Evolutionary conservation across 2,113 vertebrate genomes (phyloP).

Genomic region (Castor canadensis): DNA sequence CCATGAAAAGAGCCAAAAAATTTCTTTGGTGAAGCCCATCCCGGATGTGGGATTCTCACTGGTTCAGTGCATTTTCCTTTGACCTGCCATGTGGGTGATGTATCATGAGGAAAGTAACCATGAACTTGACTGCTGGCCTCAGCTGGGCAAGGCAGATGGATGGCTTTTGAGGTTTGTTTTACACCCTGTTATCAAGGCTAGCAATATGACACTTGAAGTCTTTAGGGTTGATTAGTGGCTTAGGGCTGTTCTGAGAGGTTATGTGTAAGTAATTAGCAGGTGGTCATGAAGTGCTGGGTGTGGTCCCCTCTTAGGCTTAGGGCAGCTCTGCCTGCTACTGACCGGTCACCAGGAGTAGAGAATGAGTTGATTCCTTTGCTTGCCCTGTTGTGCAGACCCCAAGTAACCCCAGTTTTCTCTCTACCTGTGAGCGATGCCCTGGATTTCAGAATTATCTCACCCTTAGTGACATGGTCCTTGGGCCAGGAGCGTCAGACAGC

Average conservation of each 20-base stretch:
- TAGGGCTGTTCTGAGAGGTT: slow-evolving; percentile 31
- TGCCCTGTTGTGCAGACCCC: neutral
- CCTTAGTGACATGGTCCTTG: neutral
- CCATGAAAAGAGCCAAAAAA: neutral
- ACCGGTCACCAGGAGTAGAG: neutral
- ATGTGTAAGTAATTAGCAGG: slow-evolving; percentile 57
- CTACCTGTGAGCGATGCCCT: neutral
- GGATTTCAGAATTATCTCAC: neutral
- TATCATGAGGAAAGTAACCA: no score
- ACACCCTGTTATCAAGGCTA: slow-evolving; percentile 50
- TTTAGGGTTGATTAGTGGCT: slow-evolving; percentile 66
- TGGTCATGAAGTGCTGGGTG: slow-evolving; percentile 56
- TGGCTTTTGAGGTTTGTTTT: slow-evolving; percentile 57
- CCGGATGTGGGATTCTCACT: neutral
- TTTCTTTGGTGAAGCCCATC: neutral
- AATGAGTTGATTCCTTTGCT: neutral
- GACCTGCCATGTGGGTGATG: neutral
- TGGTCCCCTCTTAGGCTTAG: slow-evolving; percentile 22
- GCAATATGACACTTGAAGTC: slow-evolving; percentile 51
- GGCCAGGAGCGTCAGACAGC: neutral
- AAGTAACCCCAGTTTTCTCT: neutral
- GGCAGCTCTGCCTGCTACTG: neutral
- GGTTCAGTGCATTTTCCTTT: neutral
- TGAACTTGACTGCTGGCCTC: neutral
- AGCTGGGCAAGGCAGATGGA: neutral